phyloP scores from a whole-genome alignment of 2,113 vertebrate species.

The Oostethus manadensis region DNA sequence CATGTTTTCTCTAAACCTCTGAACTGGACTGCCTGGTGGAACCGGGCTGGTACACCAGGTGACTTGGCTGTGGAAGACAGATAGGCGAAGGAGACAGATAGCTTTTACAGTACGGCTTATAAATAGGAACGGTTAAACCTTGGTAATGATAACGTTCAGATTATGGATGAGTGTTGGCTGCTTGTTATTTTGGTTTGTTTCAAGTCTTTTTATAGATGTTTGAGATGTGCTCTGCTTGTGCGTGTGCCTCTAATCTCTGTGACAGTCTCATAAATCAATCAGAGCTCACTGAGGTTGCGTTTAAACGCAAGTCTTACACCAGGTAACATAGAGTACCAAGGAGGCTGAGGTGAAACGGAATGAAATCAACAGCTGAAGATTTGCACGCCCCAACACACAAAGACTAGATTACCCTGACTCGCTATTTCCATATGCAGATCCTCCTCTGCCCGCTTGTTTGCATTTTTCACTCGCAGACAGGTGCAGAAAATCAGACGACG shows the following conservation, averaged over 20 bases:
- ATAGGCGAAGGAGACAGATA: neutral
- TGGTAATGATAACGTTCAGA: conserved; percentile 17
- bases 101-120: conserved; percentile 13
- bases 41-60: conserved; percentile 29
- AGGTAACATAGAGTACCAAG: conserved; percentile 27
- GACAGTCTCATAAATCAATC: conserved; percentile 37
- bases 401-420: conserved; percentile 28
- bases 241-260: conserved; percentile 16
- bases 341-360: conserved; percentile 33
- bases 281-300: conserved; percentile 26
- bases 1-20: neutral
- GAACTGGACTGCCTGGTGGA: neutral
- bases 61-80: conserved; percentile 21
- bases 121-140: conserved; percentile 29
- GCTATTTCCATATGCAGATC: conserved; percentile 52
- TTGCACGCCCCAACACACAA: conserved; percentile 13
- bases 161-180: conserved; percentile 2
- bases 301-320: conserved; percentile 41
- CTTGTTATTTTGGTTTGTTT: conserved; percentile 31
- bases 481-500: conserved; percentile 42
- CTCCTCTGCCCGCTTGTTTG: conserved; percentile 44
- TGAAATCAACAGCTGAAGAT: conserved; percentile 44
- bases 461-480: conserved; percentile 51
- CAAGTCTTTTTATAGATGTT: conserved; percentile 35
- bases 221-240: conserved; percentile 16